Evolutionary conservation across 23 tunicate species (phyloP).

Genomic region (Corella eumyota): DNA sequence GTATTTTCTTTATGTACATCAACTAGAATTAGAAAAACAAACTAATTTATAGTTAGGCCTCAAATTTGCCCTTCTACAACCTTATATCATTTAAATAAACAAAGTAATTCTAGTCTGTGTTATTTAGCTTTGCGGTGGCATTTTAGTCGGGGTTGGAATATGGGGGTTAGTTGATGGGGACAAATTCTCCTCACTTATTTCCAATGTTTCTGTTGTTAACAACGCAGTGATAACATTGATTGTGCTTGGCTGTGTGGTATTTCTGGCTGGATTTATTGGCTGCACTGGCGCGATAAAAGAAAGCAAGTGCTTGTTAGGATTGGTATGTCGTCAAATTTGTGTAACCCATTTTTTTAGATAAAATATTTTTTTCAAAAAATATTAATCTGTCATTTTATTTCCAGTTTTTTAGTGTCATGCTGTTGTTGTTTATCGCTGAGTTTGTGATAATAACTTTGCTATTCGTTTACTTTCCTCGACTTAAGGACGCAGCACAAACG

Average conservation of each 20-base stretch:
- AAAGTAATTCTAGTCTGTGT: not conserved
- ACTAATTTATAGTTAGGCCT: too few relatives aligned
- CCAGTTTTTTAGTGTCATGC: conserved; percentile 54
- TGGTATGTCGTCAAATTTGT: conserved; percentile 14
- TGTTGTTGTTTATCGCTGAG: conserved; percentile 54
- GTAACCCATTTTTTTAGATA: too few relatives aligned
- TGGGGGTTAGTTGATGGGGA: conserved; percentile 23
- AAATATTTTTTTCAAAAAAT: too few relatives aligned
- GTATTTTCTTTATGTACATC: too few relatives aligned
- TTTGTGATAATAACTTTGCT: conserved; percentile 49
- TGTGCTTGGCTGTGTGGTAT: conserved; percentile 14
- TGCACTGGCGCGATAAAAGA: conserved; percentile 28
- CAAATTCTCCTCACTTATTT: conserved; percentile 3
- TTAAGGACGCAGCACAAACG: conserved; percentile 21
- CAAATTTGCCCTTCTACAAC: too few relatives aligned
- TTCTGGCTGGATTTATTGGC: conserved; percentile 28
- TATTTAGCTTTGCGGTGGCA: conserved; percentile 14
- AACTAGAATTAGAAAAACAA: too few relatives aligned
- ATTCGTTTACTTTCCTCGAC: conserved; percentile 37
- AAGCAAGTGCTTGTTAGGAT: conserved; percentile 31
- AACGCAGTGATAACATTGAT: conserved; percentile 8
- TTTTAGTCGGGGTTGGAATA: conserved; percentile 12
- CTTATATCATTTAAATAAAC: too few relatives aligned
- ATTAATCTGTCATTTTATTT: not conserved
- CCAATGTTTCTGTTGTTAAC: conserved; percentile 12